A percentile compares a stretch with the other conserved stretches of the same genome.
Evolutionary conservation across 1,140 invertebrate genomes (phyloP).

Genomic region (Xylocopa sonorina): DNA sequence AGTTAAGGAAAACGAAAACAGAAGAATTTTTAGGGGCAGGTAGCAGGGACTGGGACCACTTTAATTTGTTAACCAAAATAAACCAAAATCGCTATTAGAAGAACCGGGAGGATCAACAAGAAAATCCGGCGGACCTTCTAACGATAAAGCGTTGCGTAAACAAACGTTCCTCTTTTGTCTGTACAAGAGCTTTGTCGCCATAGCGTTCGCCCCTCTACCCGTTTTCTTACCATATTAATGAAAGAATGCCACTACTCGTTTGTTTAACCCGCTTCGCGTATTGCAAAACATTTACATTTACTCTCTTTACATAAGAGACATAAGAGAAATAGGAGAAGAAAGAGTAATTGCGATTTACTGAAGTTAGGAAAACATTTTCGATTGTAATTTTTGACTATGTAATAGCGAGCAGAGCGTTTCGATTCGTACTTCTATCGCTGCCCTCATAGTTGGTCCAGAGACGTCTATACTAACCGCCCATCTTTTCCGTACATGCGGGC

Average conservation of each 20-base stretch:
- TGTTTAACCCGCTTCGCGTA: conserved; percentile 2
- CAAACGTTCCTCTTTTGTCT: conserved; percentile 57
- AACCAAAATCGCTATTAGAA: conserved; percentile 71
- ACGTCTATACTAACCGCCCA: conserved; percentile 62
- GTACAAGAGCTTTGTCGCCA: conserved; percentile 54
- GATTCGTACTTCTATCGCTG: conserved; percentile 59
- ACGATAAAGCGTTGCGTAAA: conserved; percentile 72
- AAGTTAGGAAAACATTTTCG: neutral
- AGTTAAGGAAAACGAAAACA: conserved; percentile 22
- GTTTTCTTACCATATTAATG: conserved; percentile 62
- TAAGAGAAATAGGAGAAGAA: neutral
- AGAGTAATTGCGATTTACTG: neutral
- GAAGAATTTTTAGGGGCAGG: conserved; percentile 10
- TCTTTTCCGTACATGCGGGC: conserved; percentile 76
- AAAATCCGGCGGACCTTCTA: conserved; percentile 67
- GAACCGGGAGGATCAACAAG: conserved; percentile 67
- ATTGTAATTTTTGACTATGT: no score
- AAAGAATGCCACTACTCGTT: conserved; percentile 52
- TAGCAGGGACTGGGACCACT: conserved; percentile 20
- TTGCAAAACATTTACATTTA: neutral
- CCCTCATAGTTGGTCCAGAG: conserved; percentile 57
- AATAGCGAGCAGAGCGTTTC: neutral
- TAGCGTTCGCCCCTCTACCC: conserved; percentile 26
- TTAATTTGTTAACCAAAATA: conserved; percentile 75
- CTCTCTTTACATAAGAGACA: neutral